These are phyloP conservation scores for Magallana gigas DNA, from an alignment of 1,140 invertebrate genomes.

Conservation along the genomic window DNA sequence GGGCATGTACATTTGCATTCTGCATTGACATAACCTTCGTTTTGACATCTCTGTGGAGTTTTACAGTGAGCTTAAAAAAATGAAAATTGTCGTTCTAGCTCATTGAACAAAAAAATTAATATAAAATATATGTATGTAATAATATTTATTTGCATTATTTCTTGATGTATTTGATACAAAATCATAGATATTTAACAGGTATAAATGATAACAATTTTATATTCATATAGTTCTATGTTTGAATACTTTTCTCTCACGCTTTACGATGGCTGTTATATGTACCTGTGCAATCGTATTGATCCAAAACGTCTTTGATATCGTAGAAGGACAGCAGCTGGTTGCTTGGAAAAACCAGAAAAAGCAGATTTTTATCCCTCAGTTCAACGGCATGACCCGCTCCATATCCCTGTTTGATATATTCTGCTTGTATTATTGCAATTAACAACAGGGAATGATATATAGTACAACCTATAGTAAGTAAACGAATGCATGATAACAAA, in stretches of 20 bases:
- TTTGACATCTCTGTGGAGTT: slow-evolving; percentile 33
- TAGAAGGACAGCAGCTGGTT: neutral
- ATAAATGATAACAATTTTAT: no score
- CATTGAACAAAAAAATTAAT: no score
- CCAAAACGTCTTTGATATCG: neutral
- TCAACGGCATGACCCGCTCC: neutral
- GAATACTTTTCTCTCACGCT: no score
- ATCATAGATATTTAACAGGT: no score
- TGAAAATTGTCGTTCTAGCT: no score
- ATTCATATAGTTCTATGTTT: no score
- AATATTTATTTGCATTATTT: no score
- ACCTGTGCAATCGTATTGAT: slow-evolving; percentile 2
- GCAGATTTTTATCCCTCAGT: neutral
- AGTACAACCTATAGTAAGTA: neutral
- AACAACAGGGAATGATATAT: neutral
- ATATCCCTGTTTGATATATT: neutral
- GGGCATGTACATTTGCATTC: slow-evolving; percentile 51
- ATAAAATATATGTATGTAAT: no score
- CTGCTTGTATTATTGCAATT: neutral
- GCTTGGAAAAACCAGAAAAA: neutral
- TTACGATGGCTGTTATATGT: no score
- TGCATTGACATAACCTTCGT: slow-evolving; percentile 42
- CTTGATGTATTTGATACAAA: no score
- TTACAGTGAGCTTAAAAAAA: slow-evolving; percentile 40
- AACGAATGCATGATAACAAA: neutral